phyloP scores from a whole-genome alignment of 2,888 invertebrate genomes.

The Drosophila pseudotakahashii region DNA sequence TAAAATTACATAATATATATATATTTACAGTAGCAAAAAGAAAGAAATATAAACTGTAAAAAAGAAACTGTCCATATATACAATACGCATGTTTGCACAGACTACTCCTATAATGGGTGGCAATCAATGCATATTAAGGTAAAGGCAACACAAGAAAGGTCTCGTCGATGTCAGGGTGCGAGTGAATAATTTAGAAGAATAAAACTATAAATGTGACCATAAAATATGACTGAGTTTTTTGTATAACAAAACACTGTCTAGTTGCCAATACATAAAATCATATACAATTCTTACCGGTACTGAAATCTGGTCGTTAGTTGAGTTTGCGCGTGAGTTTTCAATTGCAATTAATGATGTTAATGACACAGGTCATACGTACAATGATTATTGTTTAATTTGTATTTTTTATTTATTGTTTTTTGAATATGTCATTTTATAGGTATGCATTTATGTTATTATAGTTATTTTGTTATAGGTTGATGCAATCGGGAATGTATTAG shows the following conservation, averaged over 20 bases:
- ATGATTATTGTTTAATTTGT: slow-evolving; percentile 22
- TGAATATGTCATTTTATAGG: slow-evolving; percentile 32
- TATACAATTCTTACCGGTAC: slow-evolving; percentile 81
- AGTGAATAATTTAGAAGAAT: neutral
- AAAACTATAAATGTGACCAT: neutral
- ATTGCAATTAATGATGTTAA: slow-evolving; percentile 17
- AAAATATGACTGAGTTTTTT: slow-evolving; percentile 28
- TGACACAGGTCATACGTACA: slow-evolving; percentile 10
- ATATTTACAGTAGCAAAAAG: slow-evolving; percentile 3
- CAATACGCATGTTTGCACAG: neutral
- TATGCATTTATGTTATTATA: slow-evolving; percentile 24
- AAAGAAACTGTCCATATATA: neutral
- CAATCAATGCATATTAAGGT: neutral
- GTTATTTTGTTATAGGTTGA: slow-evolving; percentile 46
- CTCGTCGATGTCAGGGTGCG: slow-evolving; percentile 3
- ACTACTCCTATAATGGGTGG: neutral
- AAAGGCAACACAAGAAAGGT: neutral
- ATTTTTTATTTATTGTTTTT: slow-evolving; percentile 30
- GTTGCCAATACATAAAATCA: slow-evolving; percentile 69
- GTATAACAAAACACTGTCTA: slow-evolving; percentile 54
- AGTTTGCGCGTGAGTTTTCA: slow-evolving; percentile 51
- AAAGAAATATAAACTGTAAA: neutral
- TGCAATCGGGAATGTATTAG: slow-evolving; percentile 64
- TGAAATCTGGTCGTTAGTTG: slow-evolving; percentile 78
- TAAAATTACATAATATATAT: neutral